Evolutionary conservation across 2,113 vertebrate genomes (phyloP).

Genomic region (Hyperoodon ampullatus): DNA sequence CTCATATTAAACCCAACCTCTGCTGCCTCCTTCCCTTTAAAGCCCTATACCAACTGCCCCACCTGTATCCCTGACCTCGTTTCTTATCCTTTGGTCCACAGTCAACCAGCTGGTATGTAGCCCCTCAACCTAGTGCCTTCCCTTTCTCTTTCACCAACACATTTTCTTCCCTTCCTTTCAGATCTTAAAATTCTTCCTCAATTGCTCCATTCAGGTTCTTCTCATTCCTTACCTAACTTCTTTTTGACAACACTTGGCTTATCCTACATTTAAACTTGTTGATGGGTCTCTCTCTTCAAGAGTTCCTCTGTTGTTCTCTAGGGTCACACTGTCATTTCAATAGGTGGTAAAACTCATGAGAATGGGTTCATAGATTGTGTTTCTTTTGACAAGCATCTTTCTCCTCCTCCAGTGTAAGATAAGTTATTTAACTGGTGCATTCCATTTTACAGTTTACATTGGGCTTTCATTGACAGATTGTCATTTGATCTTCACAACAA

Average conservation of each 20-base stretch:
- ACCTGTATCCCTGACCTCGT: background rate
- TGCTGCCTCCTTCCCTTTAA: background rate
- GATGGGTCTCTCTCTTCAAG: background rate
- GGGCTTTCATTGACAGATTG: background rate
- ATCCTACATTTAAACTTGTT: background rate
- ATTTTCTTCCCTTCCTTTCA: background rate
- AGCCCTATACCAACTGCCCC: background rate
- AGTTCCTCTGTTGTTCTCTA: background rate
- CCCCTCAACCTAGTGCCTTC: background rate
- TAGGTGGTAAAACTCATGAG: background rate
- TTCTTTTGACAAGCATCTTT: background rate
- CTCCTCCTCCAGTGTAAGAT: background rate
- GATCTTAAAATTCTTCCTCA: background rate
- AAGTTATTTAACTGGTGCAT: slow-evolving; percentile 1
- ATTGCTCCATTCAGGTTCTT: background rate
- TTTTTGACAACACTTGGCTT: background rate
- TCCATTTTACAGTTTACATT: background rate
- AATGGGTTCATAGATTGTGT: background rate
- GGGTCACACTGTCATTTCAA: background rate
- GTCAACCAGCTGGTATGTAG: accelerated
- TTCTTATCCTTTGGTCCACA: background rate
- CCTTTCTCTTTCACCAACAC: background rate
- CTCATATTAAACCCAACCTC: background rate
- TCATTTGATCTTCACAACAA: slow-evolving; percentile 1
- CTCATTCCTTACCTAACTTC: background rate